A percentile compares a stretch with the other conserved stretches of the same genome.
These are phyloP conservation scores for Typhlichthys eigenmanni DNA, from an alignment of 2,797 vertebrate genomes.

Conservation along the genomic window DNA sequence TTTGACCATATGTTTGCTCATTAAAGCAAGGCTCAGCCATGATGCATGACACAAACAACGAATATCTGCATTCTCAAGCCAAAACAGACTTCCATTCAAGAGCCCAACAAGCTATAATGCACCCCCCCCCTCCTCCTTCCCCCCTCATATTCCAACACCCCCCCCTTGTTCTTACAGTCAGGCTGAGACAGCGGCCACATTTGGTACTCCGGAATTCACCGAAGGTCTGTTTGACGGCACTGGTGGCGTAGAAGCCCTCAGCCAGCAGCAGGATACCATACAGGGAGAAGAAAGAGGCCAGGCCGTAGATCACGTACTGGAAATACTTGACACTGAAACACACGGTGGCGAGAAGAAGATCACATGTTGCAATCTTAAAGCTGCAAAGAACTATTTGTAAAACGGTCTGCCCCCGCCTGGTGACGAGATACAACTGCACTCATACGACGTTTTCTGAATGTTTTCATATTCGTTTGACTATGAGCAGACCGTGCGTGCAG, in stretches of 20 bases:
- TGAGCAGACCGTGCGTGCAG: no score
- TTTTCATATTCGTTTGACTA: no score
- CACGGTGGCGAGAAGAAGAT: not conserved
- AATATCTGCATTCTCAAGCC: constrained; percentile 11
- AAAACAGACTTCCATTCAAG: constrained; percentile 30
- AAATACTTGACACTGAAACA: constrained; percentile 89
- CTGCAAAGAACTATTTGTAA: no score
- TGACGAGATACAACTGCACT: no score
- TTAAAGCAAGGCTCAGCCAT: constrained; percentile 16
- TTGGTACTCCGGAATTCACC: constrained; percentile 96
- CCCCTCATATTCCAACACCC: not conserved
- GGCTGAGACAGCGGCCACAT: constrained; percentile 92
- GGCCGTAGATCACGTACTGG: constrained; percentile 97
- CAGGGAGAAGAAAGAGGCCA: constrained; percentile 98
- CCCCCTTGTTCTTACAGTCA: constrained; percentile 87
- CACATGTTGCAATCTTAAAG: no score
- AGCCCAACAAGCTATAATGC: constrained; percentile 16
- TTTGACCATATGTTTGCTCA: constrained; percentile 39
- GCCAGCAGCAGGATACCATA: constrained; percentile 94
- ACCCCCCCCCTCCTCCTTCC: constrained; percentile 5
- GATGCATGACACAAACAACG: constrained; percentile 34
- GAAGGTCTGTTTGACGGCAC: constrained; percentile 95
- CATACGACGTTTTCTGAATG: no score
- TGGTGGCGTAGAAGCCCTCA: constrained; percentile 98
- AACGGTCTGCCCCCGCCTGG: no score